Percentiles rank a stretch among this genome's conserved stretches.
These are phyloP conservation scores for Platysternon megacephalum DNA, from an alignment of 2,113 vertebrate species.

Conservation along the genomic window DNA sequence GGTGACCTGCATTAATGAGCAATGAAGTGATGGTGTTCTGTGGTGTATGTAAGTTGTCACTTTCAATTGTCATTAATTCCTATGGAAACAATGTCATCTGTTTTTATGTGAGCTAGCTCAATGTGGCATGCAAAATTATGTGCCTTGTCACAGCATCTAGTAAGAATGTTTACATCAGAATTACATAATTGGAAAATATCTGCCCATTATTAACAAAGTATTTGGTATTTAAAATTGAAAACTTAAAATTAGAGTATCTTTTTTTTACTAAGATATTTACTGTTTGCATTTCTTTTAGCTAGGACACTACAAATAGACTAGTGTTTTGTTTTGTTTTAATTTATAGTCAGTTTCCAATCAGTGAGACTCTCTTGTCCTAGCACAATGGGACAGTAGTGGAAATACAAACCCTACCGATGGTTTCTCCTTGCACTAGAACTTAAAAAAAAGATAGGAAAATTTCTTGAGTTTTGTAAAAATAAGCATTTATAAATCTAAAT, in stretches of 20 bases:
- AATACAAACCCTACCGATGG: background rate
- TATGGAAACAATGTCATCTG: slow-evolving; percentile 42
- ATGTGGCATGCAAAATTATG: background rate
- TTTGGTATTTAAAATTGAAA: slow-evolving; percentile 5
- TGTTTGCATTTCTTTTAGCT: background rate
- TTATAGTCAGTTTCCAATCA: background rate
- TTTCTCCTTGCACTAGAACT: background rate
- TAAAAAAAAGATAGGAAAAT: background rate
- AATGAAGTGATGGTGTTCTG: slow-evolving; percentile 39
- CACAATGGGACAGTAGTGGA: background rate
- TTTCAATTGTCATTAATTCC: slow-evolving; percentile 50
- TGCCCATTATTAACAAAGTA: background rate
- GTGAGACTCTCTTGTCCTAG: background rate
- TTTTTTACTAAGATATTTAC: background rate
- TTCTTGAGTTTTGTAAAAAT: too few species aligned
- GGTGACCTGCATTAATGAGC: slow-evolving; percentile 34
- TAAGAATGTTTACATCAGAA: background rate
- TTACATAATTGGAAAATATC: background rate
- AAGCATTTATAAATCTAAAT: background rate
- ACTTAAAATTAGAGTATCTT: background rate
- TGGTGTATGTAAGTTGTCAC: slow-evolving; percentile 25
- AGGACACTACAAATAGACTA: background rate
- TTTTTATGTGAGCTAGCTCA: background rate
- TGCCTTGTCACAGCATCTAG: background rate
- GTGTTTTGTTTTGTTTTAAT: background rate